Conservation (phyloP, 2,797 vertebrate genomes). For the Oreochromis grahami region DNA sequence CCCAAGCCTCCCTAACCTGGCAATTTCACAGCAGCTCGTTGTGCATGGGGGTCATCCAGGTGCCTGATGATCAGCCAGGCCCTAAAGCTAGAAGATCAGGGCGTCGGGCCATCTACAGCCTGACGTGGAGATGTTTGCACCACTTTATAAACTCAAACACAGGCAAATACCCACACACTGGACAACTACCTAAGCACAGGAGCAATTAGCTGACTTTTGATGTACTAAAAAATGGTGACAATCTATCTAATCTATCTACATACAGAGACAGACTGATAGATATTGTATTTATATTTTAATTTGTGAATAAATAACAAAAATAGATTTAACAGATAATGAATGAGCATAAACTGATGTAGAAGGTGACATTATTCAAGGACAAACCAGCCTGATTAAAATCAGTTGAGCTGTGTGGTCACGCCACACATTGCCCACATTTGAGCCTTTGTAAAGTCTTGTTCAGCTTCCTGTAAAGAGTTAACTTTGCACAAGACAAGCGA, state of each 20-base stretch:
- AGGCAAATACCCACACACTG: not conserved
- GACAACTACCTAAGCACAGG: not conserved
- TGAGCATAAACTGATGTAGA: not conserved
- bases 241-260: not conserved
- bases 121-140: not conserved
- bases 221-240: not conserved
- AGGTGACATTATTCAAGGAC: not conserved
- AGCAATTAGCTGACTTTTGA: not conserved
- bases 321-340: not conserved
- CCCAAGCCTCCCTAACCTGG: constrained; percentile 12
- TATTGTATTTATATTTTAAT: not conserved
- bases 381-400: not conserved
- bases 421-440: not conserved
- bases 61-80: constrained; percentile 14
- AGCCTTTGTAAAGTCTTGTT: constrained; percentile 4
- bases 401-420: not conserved
- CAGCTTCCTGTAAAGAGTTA: constrained; percentile 30
- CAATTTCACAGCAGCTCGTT: constrained; percentile 1
- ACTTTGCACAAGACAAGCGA: constrained; percentile 36
- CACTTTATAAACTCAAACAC: not conserved
- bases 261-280: not conserved
- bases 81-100: constrained; percentile 21
- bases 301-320: not conserved
- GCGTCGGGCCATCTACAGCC: constrained; percentile 24
- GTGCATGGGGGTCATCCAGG: constrained; percentile 23